A percentile compares a stretch with the other conserved stretches of the same genome.
phyloP scores from a whole-genome alignment of 1,140 invertebrate species.

The Stenopsyche tienmushanensis region DNA sequence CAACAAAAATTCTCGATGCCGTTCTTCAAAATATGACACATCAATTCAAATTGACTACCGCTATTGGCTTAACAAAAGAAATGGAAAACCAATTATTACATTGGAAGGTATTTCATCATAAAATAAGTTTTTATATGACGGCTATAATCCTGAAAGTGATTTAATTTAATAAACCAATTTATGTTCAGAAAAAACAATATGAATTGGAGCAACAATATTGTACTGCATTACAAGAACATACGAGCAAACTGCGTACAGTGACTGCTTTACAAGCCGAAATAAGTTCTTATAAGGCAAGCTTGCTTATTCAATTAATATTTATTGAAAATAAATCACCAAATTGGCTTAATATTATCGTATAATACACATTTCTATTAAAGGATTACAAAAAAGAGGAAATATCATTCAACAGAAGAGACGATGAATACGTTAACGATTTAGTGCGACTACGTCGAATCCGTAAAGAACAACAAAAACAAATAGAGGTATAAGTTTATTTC shows the following conservation, averaged over 20 bases:
- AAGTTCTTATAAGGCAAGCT: not conserved
- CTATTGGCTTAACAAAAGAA: constrained; percentile 30
- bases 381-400: not conserved
- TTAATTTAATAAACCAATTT: not conserved
- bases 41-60: constrained; percentile 26
- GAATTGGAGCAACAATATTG: constrained; percentile 34
- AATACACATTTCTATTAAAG: not conserved
- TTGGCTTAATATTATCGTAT: not conserved
- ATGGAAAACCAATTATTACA: constrained; percentile 32
- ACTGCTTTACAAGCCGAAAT: constrained; percentile 21
- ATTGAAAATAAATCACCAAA: not conserved
- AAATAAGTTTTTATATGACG: not conserved
- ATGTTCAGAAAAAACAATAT: constrained; percentile 28
- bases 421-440: constrained; percentile 31
- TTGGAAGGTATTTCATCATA: constrained; percentile 22
- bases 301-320: not conserved
- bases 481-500: constrained; percentile 21
- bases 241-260: constrained; percentile 27
- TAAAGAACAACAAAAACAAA: constrained; percentile 34
- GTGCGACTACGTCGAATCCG: constrained; percentile 25
- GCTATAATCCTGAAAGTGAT: not conserved
- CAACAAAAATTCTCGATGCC: constrained; percentile 20
- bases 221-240: constrained; percentile 33
- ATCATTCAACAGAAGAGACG: not conserved
- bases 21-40: constrained; percentile 26